Percentiles rank a stretch among this genome's conserved stretches.
These are phyloP conservation scores for Teleopsis dalmanni DNA, from an alignment of 1,140 invertebrate species.

Conservation along the genomic window DNA sequence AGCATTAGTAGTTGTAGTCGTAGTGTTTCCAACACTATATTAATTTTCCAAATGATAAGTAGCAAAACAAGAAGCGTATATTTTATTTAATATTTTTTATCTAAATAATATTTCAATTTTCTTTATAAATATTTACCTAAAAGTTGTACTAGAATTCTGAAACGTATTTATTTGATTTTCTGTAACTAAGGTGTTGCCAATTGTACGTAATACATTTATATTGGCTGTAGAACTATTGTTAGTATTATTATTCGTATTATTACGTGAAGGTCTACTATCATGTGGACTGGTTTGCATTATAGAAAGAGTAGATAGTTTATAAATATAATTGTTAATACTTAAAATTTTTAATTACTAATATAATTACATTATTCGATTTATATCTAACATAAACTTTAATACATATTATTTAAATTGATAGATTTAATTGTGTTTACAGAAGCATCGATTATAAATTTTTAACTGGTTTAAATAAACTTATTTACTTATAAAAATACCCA, in stretches of 20 bases:
- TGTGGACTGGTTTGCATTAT: no score
- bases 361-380: no score
- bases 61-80: background rate
- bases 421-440: no score
- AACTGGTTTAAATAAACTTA: no score
- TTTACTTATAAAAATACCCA: no score
- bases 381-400: no score
- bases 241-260: conserved; percentile 1
- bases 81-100: background rate
- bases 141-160: conserved; percentile 37
- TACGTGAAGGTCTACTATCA: no score
- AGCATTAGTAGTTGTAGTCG: conserved; percentile 28
- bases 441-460: no score
- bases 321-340: no score
- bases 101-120: background rate
- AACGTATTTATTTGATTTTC: conserved; percentile 42
- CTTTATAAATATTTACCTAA: conserved; percentile 29
- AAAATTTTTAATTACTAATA: no score
- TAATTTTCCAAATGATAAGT: background rate
- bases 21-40: conserved; percentile 17
- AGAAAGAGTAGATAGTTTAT: no score
- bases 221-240: conserved; percentile 23
- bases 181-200: conserved; percentile 41
- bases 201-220: conserved; percentile 41
- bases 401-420: no score